A percentile compares a stretch with the other conserved stretches of the same genome.
phyloP scores from a whole-genome alignment of 2,888 invertebrate genomes.

The Thecophora atra region DNA sequence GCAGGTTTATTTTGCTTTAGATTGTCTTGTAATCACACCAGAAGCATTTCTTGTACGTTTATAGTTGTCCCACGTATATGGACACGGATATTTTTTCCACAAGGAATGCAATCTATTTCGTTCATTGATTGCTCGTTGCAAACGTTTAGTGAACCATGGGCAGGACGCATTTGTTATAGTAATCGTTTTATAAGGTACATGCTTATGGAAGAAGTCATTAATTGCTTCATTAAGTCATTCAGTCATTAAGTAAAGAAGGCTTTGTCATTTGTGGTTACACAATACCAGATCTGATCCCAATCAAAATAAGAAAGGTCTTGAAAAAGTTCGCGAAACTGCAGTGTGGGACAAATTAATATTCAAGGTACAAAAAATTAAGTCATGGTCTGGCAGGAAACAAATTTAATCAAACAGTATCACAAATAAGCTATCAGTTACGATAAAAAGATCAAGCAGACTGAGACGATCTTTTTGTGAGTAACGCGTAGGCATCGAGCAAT shows the following conservation, averaged over 20 bases:
- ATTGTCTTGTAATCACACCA: no score
- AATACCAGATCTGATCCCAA: no score
- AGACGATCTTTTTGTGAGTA: neutral
- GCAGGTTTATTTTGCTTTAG: no score
- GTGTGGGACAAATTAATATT: neutral
- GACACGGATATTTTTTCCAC: neutral
- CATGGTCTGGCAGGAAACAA: neutral
- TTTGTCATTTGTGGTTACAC: no score
- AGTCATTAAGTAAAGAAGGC: no score
- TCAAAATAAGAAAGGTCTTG: no score
- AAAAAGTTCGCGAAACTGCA: neutral
- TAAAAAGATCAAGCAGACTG: neutral
- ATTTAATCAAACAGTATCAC: neutral
- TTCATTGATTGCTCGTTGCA: neutral
- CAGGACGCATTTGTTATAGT: neutral
- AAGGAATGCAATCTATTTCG: neutral
- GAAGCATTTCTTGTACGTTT: neutral
- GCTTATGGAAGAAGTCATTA: no score
- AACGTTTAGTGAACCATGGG: conserved; percentile 12
- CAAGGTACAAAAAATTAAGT: neutral
- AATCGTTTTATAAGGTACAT: no score
- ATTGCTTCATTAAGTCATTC: no score
- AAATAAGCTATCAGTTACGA: neutral
- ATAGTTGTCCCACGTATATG: neutral
- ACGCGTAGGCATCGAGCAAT: neutral